These are phyloP conservation scores for Myrmecophaga tridactyla DNA, from an alignment of 2,113 vertebrate genomes.

Conservation along the genomic window DNA sequence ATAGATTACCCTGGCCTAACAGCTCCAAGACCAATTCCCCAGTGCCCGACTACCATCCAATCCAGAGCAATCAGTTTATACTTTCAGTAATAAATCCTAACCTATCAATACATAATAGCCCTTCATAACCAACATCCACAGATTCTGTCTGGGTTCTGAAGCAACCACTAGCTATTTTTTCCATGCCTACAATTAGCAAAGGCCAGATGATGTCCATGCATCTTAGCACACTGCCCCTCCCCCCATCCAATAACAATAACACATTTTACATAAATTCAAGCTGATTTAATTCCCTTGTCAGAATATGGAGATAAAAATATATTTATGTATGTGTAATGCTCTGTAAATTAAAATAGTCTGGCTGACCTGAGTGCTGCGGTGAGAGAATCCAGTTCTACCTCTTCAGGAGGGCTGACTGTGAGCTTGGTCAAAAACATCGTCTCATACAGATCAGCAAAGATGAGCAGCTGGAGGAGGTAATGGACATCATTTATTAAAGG, in stretches of 20 bases:
- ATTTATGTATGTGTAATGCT: conserved; percentile 50
- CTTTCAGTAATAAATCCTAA: conserved; percentile 85
- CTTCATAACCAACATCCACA: conserved; percentile 81
- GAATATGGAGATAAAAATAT: conserved; percentile 57
- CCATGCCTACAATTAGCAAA: conserved; percentile 81
- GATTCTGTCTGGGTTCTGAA: conserved; percentile 77
- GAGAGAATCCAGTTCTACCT: conserved; percentile 38
- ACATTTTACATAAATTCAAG: conserved; percentile 70
- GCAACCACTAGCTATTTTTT: conserved; percentile 70
- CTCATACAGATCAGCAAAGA: conserved; percentile 41
- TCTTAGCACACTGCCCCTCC: conserved; percentile 35
- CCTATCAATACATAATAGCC: conserved; percentile 85
- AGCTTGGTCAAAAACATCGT: not conserved
- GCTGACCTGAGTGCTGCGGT: conserved; percentile 66
- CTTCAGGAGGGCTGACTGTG: conserved; percentile 48
- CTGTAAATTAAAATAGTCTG: conserved; percentile 72
- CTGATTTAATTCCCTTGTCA: conserved; percentile 71
- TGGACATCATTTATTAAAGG: conserved; percentile 52
- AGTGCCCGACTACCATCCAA: conserved; percentile 77
- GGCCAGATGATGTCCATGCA: conserved; percentile 59
- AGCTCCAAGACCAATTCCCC: conserved; percentile 82
- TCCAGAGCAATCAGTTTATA: conserved; percentile 74
- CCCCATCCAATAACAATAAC: conserved; percentile 46
- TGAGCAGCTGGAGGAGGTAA: not conserved
- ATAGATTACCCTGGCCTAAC: conserved; percentile 85